Conservation (phyloP, 2,797 vertebrate species). For the Bufotes viridis region DNA sequence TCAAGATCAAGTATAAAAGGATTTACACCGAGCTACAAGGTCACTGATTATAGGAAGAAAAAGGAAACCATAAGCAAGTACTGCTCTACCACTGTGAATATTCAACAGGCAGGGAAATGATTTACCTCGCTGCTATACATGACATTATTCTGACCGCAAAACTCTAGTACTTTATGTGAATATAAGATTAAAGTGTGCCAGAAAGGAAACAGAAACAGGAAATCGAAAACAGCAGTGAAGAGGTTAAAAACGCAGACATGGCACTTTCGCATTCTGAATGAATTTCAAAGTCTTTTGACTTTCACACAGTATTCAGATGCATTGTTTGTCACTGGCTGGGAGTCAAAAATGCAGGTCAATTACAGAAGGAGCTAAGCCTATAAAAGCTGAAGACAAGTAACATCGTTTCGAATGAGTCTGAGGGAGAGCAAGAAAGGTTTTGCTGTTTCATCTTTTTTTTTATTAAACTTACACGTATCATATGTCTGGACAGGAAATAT, state of each 20-base stretch:
- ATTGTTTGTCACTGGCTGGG: constrained; percentile 43
- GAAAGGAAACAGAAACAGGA: background rate
- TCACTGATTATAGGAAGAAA: background rate
- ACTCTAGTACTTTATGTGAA: background rate
- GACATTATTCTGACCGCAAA: background rate
- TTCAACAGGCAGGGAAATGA: background rate
- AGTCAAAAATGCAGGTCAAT: constrained; percentile 51
- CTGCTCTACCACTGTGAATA: background rate
- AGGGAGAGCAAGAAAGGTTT: constrained; percentile 18
- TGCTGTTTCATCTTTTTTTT: background rate
- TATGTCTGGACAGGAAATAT: constrained; percentile 11
- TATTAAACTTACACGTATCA: background rate
- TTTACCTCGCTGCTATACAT: background rate
- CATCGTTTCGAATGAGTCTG: constrained; percentile 32
- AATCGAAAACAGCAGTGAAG: background rate
- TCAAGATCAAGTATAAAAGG: constrained; percentile 17
- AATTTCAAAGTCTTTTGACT: constrained; percentile 40
- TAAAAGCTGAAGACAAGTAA: constrained; percentile 39
- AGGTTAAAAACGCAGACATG: background rate
- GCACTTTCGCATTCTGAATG: constrained; percentile 13
- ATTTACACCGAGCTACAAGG: background rate
- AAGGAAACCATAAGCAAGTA: background rate
- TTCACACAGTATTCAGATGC: constrained; percentile 33
- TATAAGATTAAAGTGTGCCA: too few species aligned
- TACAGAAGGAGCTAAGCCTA: constrained; percentile 36